Evolutionary conservation across 2,113 vertebrate genomes (phyloP).

Genomic region (Cnemophilus loriae): DNA sequence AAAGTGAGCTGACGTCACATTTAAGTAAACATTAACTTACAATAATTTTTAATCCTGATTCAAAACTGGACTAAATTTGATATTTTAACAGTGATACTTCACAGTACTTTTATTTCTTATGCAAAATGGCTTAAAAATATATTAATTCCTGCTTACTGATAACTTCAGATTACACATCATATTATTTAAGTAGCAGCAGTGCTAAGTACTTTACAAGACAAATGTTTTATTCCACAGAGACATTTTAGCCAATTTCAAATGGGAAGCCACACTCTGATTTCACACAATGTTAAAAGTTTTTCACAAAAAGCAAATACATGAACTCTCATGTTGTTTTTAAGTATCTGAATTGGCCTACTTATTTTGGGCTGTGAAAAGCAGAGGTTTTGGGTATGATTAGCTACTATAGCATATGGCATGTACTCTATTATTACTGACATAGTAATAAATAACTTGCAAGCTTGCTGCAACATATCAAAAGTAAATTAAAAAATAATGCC

Average conservation of each 20-base stretch:
- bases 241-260: neutral
- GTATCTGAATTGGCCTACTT: neutral
- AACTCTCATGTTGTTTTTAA: neutral
- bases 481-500: neutral
- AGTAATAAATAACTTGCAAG: neutral
- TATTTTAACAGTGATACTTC: neutral
- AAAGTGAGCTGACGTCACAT: neutral
- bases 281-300: neutral
- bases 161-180: neutral
- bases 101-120: neutral
- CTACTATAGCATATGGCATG: rapidly evolving
- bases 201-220: neutral
- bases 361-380: neutral
- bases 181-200: neutral
- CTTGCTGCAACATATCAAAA: neutral
- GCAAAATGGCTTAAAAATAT: neutral
- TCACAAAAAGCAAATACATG: neutral
- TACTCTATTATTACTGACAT: neutral
- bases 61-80: neutral
- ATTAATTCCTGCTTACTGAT: neutral
- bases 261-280: neutral
- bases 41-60: neutral
- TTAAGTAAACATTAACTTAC: neutral
- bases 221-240: neutral
- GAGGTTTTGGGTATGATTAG: neutral